Evolutionary conservation across 2,113 vertebrate genomes (phyloP).

Genomic region (Archocentrus centrarchus): DNA sequence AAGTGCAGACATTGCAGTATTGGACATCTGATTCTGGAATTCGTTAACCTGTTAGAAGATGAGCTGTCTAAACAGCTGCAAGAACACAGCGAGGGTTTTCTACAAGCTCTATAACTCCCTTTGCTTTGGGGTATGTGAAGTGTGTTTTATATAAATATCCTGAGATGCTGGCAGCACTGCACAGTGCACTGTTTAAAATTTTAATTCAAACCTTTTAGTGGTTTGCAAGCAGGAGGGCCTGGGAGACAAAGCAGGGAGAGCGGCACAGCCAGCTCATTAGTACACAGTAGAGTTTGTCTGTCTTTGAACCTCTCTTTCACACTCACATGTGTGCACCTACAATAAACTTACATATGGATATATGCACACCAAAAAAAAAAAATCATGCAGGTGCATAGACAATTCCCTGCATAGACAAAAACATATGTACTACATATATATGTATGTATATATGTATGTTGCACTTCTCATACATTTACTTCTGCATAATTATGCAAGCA

Average conservation of each 20-base stretch:
- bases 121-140: slow-evolving; percentile 36
- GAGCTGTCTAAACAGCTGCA: not conserved
- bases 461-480: not conserved
- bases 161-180: slow-evolving; percentile 47
- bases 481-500: not conserved
- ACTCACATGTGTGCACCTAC: not conserved
- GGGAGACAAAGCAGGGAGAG: slow-evolving; percentile 62
- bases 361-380: not conserved
- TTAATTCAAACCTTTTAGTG: slow-evolving; percentile 80
- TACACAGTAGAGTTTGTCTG: slow-evolving; percentile 45
- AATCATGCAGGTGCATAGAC: not conserved
- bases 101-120: slow-evolving; percentile 39
- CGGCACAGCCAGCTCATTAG: slow-evolving; percentile 65
- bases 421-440: not conserved
- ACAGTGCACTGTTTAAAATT: slow-evolving; percentile 68
- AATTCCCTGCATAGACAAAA: not conserved
- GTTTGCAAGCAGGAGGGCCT: slow-evolving; percentile 58
- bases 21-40: not conserved
- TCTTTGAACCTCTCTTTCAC: slow-evolving; percentile 25
- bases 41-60: not conserved
- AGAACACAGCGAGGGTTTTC: slow-evolving; percentile 6
- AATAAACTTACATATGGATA: not conserved
- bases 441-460: not conserved
- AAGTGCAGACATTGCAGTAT: not conserved
- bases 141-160: slow-evolving; percentile 64